Evolutionary conservation across 2,888 invertebrate genomes (phyloP), one percentile per base, ranked within the genome.

Genomic region (Galerucella calmariensis): DNA sequence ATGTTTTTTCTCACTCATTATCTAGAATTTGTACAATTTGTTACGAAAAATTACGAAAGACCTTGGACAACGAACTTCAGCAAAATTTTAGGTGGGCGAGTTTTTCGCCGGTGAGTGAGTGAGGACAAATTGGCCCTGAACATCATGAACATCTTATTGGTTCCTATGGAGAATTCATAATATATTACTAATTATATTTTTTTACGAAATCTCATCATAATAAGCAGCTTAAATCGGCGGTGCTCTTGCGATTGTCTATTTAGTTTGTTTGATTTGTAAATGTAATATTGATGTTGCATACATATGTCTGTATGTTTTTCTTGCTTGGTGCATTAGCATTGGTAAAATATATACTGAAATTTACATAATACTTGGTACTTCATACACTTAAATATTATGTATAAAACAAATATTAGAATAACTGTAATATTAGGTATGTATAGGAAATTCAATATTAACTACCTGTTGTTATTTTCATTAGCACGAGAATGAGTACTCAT

Each of bases 351-450:
- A n/a, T 4, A 53, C n/a, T 53, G 8, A 53, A 53, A 53, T 53
- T 53, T 16, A 53, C 53, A 53, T 53, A 53, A n/a, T 53, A n/a
- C 53, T 53, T 16, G 53, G 53, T 53, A 53, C 53, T n/a, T 16
- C 53, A 53, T 53, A n/a, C 12, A 53, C 14, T 48, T 48, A 48
- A 48, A 48, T 48, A 20, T 20, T 48, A 20, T 20, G 53, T 53
- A 16, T 53, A 53, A 53, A 53, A 53, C 53, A 53, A 53, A 53
- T 53, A 53, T 53, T 53, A 8, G 53, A n/a, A 53, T 53, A 53
- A 53, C 53, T 53, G 53, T 53, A 2, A 53, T 16, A 16, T 53
- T 53, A n/a, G n/a, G 35, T 41, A 20, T 20, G 35, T 41, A 1
- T 41, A 41, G 8, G 35, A 41, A 41, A 41, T 41, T 41, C 35